Conservation (phyloP, 2,888 invertebrate species). For the Hydrotaea diabolus region DNA sequence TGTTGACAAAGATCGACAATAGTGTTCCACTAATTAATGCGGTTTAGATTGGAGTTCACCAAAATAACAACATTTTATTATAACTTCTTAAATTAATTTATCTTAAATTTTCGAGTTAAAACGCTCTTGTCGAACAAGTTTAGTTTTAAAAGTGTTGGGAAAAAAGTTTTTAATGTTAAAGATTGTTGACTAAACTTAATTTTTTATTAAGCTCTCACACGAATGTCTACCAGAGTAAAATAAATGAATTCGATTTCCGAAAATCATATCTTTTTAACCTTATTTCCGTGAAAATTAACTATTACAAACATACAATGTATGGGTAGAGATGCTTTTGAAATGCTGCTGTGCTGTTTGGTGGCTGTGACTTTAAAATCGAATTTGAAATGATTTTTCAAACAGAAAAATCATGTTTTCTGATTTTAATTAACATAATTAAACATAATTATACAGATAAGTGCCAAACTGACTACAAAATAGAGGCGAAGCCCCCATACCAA, state of each 20-base stretch:
- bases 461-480: conserved; percentile 20
- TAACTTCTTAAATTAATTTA: too few species aligned
- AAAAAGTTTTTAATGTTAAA: too few species aligned
- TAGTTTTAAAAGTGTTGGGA: too few species aligned
- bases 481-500: not conserved
- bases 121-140: too few species aligned
- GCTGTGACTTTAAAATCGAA: not conserved
- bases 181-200: too few species aligned
- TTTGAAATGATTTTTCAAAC: not conserved
- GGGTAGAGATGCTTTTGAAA: not conserved
- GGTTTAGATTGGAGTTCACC: too few species aligned
- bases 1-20: too few species aligned
- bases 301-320: not conserved
- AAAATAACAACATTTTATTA: too few species aligned
- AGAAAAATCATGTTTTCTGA: conserved; percentile 31
- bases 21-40: too few species aligned
- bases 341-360: not conserved
- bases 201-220: too few species aligned
- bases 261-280: conserved; percentile 10
- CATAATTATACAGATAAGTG: conserved; percentile 41
- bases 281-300: not conserved
- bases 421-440: conserved; percentile 49
- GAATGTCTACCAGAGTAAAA: too few species aligned
- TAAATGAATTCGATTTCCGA: not conserved
- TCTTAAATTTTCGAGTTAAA: too few species aligned